Conservation (phyloP, 1,140 invertebrate species). For the Macrocentrus cingulum region DNA sequence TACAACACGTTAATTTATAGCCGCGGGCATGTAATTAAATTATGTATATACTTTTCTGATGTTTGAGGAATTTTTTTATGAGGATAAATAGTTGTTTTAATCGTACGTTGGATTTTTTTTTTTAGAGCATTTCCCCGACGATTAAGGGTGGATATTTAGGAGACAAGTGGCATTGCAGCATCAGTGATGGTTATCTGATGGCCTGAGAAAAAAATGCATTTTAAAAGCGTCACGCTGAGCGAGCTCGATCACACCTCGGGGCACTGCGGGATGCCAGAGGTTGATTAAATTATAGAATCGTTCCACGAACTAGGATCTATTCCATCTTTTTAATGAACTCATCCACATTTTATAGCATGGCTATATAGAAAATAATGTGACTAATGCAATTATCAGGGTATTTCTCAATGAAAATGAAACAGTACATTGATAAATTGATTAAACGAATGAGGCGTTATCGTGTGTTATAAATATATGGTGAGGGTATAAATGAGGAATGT, state of each 20-base stretch:
- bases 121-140: background rate
- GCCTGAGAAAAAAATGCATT: constrained; percentile 2
- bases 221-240: constrained; percentile 34
- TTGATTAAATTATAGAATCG: constrained; percentile 37
- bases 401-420: too few species aligned
- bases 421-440: too few species aligned
- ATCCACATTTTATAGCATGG: too few species aligned
- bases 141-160: constrained; percentile 3
- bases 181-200: background rate
- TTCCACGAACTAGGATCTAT: constrained; percentile 26
- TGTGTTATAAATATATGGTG: background rate
- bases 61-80: too few species aligned
- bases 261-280: constrained; percentile 23
- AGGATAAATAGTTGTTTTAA: too few species aligned
- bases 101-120: too few species aligned
- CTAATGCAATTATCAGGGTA: too few species aligned
- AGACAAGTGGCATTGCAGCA: constrained; percentile 6
- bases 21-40: too few species aligned
- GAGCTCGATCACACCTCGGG: constrained; percentile 35
- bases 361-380: too few species aligned
- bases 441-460: too few species aligned
- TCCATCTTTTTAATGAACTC: constrained; percentile 3
- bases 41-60: too few species aligned
- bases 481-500: constrained; percentile 1
- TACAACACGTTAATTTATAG: too few species aligned